Percentiles rank a stretch among this genome's conserved stretches.
Evolutionary conservation across 2,888 invertebrate species (phyloP).

Genomic region (Orthosia incerta): DNA sequence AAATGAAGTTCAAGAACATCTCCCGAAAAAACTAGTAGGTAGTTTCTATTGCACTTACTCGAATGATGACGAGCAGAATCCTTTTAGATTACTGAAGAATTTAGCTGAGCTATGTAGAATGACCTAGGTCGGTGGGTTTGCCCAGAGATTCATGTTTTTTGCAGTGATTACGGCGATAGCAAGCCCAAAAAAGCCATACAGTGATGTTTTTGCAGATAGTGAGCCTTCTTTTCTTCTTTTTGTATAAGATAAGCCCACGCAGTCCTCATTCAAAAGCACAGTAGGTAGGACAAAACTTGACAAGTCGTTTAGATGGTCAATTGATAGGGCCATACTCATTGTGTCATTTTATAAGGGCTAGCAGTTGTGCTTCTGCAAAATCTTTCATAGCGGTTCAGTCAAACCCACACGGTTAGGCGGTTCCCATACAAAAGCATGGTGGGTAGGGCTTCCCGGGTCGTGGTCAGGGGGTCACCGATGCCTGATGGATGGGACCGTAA

Average conservation of each 20-base stretch:
- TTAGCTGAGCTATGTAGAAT: no score
- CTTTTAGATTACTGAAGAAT: no score
- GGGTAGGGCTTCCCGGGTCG: constrained; percentile 70
- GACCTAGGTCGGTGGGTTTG: no score
- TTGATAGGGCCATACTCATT: background rate
- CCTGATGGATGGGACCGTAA: constrained; percentile 74
- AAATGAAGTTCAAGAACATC: background rate
- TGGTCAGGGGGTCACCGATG: constrained; percentile 68
- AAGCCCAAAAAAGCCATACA: background rate
- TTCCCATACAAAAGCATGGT: constrained; percentile 61
- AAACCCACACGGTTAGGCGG: constrained; percentile 39
- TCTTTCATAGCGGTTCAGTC: constrained; percentile 3
- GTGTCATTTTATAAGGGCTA: no score
- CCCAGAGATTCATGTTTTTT: background rate
- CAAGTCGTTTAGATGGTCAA: background rate
- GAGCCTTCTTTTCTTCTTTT: background rate
- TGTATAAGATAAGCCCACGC: constrained; percentile 2
- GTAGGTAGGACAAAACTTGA: background rate
- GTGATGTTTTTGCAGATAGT: background rate
- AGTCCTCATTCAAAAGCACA: background rate
- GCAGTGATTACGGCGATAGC: no score
- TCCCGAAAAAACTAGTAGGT: background rate
- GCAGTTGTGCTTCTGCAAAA: constrained; percentile 36
- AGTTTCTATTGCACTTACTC: background rate
- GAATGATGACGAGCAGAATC: background rate